A percentile compares a stretch with the other conserved stretches of the same genome.
These are phyloP conservation scores for Tipula unca DNA, from an alignment of 2,888 invertebrate species.

Conservation along the genomic window DNA sequence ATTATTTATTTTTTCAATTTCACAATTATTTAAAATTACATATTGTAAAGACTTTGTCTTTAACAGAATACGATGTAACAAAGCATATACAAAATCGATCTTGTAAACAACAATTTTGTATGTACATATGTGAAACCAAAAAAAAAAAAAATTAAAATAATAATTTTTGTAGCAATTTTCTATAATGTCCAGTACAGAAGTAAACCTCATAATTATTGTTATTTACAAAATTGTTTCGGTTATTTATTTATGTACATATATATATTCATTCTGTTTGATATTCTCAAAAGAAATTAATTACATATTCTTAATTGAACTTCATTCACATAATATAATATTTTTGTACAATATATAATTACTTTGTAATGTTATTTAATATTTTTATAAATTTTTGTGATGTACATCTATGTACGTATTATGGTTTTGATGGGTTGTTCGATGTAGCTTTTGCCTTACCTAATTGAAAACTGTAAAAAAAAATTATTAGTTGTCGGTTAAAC, in stretches of 20 bases:
- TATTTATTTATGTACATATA: constrained; percentile 14
- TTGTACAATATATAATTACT: constrained; percentile 8
- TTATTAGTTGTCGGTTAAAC: no score
- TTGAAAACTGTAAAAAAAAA: no score
- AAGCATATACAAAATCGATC: background rate
- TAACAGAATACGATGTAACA: background rate
- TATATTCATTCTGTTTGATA: constrained; percentile 1
- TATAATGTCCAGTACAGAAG: background rate
- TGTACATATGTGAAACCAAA: no score
- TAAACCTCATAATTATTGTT: background rate
- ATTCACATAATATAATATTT: background rate
- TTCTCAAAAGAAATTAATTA: constrained; percentile 2
- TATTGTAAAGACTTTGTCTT: constrained; percentile 2
- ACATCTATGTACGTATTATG: no score
- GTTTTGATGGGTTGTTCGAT: background rate
- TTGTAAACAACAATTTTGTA: no score
- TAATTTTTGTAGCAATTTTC: background rate
- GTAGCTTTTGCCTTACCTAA: no score
- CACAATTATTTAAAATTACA: background rate
- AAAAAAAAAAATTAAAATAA: background rate
- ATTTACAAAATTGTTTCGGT: background rate
- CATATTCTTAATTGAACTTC: background rate
- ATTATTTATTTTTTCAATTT: background rate
- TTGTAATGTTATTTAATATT: background rate
- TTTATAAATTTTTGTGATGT: background rate